Evolutionary conservation across 2,113 vertebrate species (phyloP), one percentile per base, ranked within the genome.

Genomic region (Dicrurus megarhynchus): DNA sequence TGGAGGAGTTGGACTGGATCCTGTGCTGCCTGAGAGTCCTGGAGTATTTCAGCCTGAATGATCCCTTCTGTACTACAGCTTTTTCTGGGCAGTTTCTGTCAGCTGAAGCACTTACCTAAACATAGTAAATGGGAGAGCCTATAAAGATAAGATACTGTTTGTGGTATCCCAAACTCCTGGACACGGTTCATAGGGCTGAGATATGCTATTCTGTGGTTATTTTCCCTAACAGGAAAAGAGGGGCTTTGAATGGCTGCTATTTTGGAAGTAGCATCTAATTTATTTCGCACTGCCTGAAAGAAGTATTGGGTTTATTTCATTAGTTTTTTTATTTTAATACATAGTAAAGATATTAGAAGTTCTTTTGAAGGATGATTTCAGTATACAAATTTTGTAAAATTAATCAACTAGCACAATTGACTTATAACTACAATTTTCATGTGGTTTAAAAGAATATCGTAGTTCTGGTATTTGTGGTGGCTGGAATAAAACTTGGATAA

Each of bases 401-500:
- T 67, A 70, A 44, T 61, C 24, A 75, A 10, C 52, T 83, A 79
- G 61, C 4, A 5, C 13, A 13, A 60, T 24, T 41, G 8, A 74
- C 44, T 67, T 57, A 21, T 56, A 57, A 55, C 18, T 76, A 21
- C 11, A 33, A 4, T 52, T 79, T 80, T 74, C 9, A 1, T 14
- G 21, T 60, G 10, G 32, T 61, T 87, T 75, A 41, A n/a, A 69
- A 71, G 28, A 96, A 68, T 37, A 65, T 76, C 42, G 95, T 37
- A 56, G 37, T 85, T 73, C 30, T 61, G 63, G 21, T 57, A 16
- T 59, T 87, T 77, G 50, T 77, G 24, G 32, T 83, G 49, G 61
- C 83, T 93, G 89, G 61, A 89, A 30, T 84, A 77, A 53, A 95
- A 77, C 61, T 78, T 47, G 55, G 50, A 57, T 95, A 81, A 96